These are phyloP conservation scores for Agrilus mali DNA, from an alignment of 2,888 invertebrate genomes.

Conservation along the genomic window DNA sequence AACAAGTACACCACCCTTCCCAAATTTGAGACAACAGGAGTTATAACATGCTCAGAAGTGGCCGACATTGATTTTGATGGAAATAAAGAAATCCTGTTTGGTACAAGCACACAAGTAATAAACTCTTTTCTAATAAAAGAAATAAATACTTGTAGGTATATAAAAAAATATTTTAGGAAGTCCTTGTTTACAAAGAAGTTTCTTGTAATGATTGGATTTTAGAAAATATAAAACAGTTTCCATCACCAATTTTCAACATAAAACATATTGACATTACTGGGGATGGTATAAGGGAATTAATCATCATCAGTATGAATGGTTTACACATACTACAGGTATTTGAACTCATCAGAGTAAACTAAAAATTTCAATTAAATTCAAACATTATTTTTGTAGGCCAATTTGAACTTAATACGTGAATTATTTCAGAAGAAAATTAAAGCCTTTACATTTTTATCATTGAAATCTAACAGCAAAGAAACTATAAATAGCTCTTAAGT, in stretches of 20 bases:
- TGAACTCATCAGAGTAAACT: not conserved
- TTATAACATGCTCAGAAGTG: conserved; percentile 46
- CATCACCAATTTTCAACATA: conserved; percentile 48
- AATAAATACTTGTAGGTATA: not conserved
- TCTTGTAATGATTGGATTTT: conserved; percentile 34
- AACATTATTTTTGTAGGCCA: not conserved
- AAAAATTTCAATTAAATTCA: not conserved
- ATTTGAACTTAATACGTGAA: not conserved
- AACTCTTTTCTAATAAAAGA: not conserved
- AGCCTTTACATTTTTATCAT: too few species aligned
- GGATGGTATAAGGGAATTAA: conserved; percentile 52
- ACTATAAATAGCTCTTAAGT: too few species aligned
- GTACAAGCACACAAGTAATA: conserved; percentile 53
- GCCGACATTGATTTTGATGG: conserved; percentile 62
- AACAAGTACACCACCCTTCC: conserved; percentile 33
- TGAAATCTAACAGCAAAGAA: too few species aligned
- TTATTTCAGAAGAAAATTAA: not conserved
- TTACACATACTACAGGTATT: conserved; percentile 52
- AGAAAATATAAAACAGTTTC: conserved; percentile 40
- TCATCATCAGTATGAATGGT: conserved; percentile 52
- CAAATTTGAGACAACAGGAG: conserved; percentile 43
- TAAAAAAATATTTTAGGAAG: conserved; percentile 29
- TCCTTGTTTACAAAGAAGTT: conserved; percentile 38
- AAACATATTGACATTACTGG: conserved; percentile 49
- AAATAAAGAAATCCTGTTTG: conserved; percentile 51